A percentile compares a stretch with the other conserved stretches of the same genome.
phyloP scores from a whole-genome alignment of 2,888 invertebrate species.

The Drosophila tripunctata region DNA sequence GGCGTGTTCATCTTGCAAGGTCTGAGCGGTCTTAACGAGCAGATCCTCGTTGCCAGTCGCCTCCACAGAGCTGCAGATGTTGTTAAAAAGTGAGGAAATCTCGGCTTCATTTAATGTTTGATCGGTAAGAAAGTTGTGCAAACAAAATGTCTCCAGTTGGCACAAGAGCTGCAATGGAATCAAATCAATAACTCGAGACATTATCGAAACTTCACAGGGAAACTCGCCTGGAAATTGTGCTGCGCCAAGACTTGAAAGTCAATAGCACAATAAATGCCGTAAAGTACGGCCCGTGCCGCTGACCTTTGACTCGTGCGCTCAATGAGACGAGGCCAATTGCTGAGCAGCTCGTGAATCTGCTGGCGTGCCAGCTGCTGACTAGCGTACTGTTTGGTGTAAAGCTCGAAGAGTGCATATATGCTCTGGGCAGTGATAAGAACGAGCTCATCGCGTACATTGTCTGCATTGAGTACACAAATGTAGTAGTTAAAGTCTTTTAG shows the following conservation, averaged over 20 bases:
- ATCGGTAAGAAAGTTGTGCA: constrained; percentile 46
- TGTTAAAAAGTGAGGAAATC: constrained; percentile 33
- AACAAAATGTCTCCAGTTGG: constrained; percentile 35
- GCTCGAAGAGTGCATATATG: constrained; percentile 39
- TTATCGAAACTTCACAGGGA: not conserved
- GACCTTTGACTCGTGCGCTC: not conserved
- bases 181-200: not conserved
- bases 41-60: constrained; percentile 45
- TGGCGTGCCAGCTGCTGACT: constrained; percentile 1
- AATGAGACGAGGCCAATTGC: constrained; percentile 49
- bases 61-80: constrained; percentile 38
- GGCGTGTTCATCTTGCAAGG: constrained; percentile 26
- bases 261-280: constrained; percentile 40
- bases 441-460: constrained; percentile 37
- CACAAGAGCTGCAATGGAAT: constrained; percentile 38
- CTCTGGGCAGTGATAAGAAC: constrained; percentile 47
- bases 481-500: constrained; percentile 42
- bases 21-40: constrained; percentile 9
- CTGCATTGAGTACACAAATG: constrained; percentile 18
- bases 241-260: constrained; percentile 35
- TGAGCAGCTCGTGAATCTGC: constrained; percentile 40
- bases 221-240: constrained; percentile 20
- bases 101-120: constrained; percentile 44
- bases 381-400: constrained; percentile 30
- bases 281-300: constrained; percentile 43